A percentile compares a stretch with the other conserved stretches of the same genome.
Conservation (phyloP, 1,140 invertebrate genomes). For the Drosophila varians region DNA sequence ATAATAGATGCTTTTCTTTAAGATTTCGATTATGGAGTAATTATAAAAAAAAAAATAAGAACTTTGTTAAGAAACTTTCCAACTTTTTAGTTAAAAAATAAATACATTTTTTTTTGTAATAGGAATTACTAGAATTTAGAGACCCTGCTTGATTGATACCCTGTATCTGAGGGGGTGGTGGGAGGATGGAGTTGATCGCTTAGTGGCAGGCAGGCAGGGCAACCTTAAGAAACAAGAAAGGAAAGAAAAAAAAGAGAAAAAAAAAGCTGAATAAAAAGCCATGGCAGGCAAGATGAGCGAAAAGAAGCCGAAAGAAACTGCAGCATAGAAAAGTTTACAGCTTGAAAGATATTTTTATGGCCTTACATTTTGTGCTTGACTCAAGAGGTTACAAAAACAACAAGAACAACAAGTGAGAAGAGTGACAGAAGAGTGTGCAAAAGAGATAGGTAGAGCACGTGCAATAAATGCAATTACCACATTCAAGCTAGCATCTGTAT, state of each 20-base stretch:
- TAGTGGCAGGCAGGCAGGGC: conserved; percentile 2
- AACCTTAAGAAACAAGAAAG: conserved; percentile 12
- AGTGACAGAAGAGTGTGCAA: conserved; percentile 14
- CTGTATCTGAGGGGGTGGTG: not conserved
- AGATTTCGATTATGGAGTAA: no score
- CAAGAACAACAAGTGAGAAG: not conserved
- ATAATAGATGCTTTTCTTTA: conserved; percentile 23
- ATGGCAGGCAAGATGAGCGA: not conserved
- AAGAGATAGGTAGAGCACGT: conserved; percentile 56
- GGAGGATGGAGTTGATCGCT: not conserved
- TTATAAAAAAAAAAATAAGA: no score
- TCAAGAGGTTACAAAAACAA: conserved; percentile 9
- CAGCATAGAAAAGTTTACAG: conserved; percentile 57
- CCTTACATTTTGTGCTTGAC: conserved; percentile 54
- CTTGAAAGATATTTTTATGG: conserved; percentile 57
- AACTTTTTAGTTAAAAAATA: no score
- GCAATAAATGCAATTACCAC: conserved; percentile 77
- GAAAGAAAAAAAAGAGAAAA: not conserved
- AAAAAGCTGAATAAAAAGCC: no score
- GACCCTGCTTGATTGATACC: not conserved
- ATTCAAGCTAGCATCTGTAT: conserved; percentile 51
- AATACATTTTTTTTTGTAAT: no score
- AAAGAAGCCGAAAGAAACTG: conserved; percentile 34
- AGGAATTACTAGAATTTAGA: no score
- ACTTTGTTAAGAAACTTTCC: not conserved